Evolutionary conservation across 2,797 vertebrate species (phyloP), one percentile per base, ranked within the genome.

Genomic region (Sciurus vulgaris): DNA sequence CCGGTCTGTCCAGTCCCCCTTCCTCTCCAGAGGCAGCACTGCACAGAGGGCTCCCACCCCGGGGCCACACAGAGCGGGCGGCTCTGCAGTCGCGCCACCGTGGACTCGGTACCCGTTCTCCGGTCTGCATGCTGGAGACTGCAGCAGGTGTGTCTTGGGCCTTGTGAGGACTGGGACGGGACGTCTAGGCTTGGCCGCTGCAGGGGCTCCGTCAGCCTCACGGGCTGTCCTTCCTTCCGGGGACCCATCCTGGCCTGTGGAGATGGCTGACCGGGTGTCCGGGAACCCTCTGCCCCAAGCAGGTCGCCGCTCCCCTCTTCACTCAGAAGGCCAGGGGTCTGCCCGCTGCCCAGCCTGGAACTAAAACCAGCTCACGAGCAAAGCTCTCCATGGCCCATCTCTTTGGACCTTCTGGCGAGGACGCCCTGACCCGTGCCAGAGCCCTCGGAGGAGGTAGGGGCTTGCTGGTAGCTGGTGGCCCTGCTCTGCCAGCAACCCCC

Each of bases 211-310:
- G 2, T 7, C 12, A 12, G 17, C 3, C 15, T 33, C 30, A 7
- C 33, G 10, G 4, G 0, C n/a, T 10, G 1, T 6, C 0, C 20
- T 74, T 49, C 15, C 26, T 56, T 22, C 54, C 4, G 3, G 0
- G 18, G 18, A 1, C 5, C 65, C 9, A 5, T 12, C 65, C 20
- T 5, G 24, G 70, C 26, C 26, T 7, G 1, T 13, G 13, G 14
- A 13, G 15, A 35, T 35, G 9, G 59, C 41, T 24, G 13, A 1
- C 13, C 1, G 12, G 30, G 0, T 38, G 3, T 41, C 84, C 33
- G 20, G 69, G 20, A 10, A 49, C 18, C 24, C 14, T 54, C 65
- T 70, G 44, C 63, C 28, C 63, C 28, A 0, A 63, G 61, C 22
- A 2, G 73, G 35, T 15, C 56, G 24, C 17, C 33, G 11, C 38